phyloP scores from a whole-genome alignment of 2,888 invertebrate species.

The Petrolisthes manimaculis region DNA sequence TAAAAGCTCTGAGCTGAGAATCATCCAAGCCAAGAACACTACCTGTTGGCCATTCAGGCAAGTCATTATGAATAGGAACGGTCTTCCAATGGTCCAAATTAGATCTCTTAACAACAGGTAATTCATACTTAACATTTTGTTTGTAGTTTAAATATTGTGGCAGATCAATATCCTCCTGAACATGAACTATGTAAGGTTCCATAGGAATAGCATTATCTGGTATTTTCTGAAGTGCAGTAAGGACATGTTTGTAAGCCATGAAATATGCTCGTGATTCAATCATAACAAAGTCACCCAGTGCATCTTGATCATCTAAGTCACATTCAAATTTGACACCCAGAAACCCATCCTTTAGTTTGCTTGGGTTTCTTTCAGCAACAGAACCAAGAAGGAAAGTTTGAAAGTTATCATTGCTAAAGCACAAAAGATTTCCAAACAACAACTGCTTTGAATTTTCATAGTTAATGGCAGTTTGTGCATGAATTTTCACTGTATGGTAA shows the following conservation, averaged over 20 bases:
- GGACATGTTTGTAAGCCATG: slow-evolving; percentile 83
- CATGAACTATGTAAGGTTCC: slow-evolving; percentile 78
- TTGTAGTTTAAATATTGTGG: slow-evolving; percentile 70
- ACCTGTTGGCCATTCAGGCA: slow-evolving; percentile 72
- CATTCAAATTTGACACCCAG: slow-evolving; percentile 71
- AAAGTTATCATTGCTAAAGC: slow-evolving; percentile 77
- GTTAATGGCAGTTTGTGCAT: slow-evolving; percentile 68
- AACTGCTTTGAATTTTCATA: slow-evolving; percentile 73
- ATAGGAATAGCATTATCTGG: slow-evolving; percentile 77
- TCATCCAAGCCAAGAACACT: slow-evolving; percentile 75
- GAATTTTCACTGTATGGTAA: slow-evolving; percentile 65
- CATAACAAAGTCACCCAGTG: slow-evolving; percentile 74
- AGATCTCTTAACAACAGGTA: background rate
- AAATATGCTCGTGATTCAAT: slow-evolving; percentile 84
- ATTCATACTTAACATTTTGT: slow-evolving; percentile 14
- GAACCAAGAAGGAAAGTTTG: slow-evolving; percentile 27
- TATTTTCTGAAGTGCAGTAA: slow-evolving; percentile 78
- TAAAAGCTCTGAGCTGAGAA: slow-evolving; percentile 73
- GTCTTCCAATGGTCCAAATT: background rate
- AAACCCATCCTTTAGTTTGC: slow-evolving; percentile 74
- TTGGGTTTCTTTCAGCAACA: slow-evolving; percentile 74
- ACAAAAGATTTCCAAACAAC: slow-evolving; percentile 74
- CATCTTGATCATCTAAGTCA: background rate
- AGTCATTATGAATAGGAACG: slow-evolving; percentile 57
- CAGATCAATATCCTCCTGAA: slow-evolving; percentile 67